These are phyloP conservation scores for Nibea albiflora DNA, from an alignment of 2,113 vertebrate genomes.

Conservation along the genomic window DNA sequence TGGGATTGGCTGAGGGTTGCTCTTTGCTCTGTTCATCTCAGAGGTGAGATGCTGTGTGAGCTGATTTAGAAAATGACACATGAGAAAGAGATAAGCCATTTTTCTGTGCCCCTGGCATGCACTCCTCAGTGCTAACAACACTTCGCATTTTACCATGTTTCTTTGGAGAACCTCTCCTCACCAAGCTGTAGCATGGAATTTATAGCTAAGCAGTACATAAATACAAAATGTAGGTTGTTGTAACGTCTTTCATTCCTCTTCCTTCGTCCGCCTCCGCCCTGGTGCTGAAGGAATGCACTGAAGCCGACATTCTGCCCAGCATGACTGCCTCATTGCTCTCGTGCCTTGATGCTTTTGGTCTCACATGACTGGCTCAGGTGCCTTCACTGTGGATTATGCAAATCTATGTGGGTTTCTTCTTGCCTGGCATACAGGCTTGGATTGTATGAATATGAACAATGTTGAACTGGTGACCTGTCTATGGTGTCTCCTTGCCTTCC, in stretches of 20 bases:
- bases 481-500: background rate
- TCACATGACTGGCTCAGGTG: conserved; percentile 1
- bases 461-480: background rate
- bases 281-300: background rate
- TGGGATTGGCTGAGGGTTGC: background rate
- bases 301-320: conserved; percentile 6
- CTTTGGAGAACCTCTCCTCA: background rate
- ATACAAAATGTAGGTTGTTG: background rate
- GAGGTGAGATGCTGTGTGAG: background rate
- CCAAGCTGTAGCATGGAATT: background rate
- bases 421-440: background rate
- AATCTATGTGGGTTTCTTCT: conserved; percentile 1
- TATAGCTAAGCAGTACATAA: background rate
- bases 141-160: background rate
- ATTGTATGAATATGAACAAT: background rate
- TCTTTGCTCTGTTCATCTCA: background rate
- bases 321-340: conserved; percentile 20
- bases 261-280: background rate
- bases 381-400: background rate
- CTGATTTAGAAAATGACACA: background rate
- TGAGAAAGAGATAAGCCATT: background rate
- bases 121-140: background rate
- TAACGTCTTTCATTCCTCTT: background rate
- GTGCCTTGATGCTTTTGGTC: background rate
- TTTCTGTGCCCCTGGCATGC: background rate